Evolutionary conservation across 1,140 invertebrate species (phyloP).

Genomic region (Battus philenor): DNA sequence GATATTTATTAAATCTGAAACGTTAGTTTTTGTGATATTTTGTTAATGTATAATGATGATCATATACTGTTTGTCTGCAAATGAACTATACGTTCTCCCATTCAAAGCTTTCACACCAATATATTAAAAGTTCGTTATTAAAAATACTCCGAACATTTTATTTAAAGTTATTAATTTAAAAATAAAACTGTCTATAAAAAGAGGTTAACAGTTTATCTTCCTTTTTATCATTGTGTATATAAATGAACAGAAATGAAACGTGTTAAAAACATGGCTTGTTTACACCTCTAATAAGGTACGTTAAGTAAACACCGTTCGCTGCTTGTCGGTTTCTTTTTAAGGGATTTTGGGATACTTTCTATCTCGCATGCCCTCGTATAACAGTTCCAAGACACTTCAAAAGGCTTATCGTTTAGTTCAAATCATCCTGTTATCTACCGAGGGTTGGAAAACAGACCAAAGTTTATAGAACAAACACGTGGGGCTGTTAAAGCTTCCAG

Average conservation of each 20-base stretch:
- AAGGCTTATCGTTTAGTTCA: slow-evolving; percentile 26
- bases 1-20: no score
- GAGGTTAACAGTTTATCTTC: not conserved
- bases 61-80: no score
- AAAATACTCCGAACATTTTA: no score
- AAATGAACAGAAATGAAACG: slow-evolving; percentile 2
- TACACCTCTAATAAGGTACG: slow-evolving; percentile 2
- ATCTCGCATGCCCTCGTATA: slow-evolving; percentile 16
- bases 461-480: slow-evolving; percentile 39
- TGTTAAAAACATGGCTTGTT: slow-evolving; percentile 1
- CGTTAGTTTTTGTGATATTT: no score
- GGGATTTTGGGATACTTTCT: slow-evolving; percentile 14
- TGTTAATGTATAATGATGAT: no score
- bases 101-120: no score
- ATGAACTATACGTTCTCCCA: no score
- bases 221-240: not conserved
- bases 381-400: slow-evolving; percentile 3
- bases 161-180: no score
- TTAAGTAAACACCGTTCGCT: slow-evolving; percentile 10
- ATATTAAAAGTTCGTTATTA: no score
- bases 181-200: no score
- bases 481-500: slow-evolving; percentile 30
- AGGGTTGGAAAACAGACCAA: slow-evolving; percentile 19
- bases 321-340: slow-evolving; percentile 6
- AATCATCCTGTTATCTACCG: slow-evolving; percentile 30